Base-by-base conservation (phyloP, 2,797 vertebrate genomes). In the Rhinophrynus dorsalis region DNA sequence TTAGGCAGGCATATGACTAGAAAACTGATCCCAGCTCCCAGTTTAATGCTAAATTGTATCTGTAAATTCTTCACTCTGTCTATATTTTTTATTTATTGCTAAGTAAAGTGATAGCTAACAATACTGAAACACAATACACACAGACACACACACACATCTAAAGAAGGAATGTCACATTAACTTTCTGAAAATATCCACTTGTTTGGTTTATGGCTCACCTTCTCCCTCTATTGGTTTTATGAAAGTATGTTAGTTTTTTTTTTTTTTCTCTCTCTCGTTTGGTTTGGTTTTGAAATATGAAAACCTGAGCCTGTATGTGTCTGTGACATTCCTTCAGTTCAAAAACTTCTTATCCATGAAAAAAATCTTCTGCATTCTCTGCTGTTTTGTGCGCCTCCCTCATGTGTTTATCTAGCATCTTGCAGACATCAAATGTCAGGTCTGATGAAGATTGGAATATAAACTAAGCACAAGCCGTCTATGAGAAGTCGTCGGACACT, bases 161-260 rank as follows among this genome's bases (percentile, higher is more conserved):
- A 23, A 8, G 50, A 42, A 26, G 24, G 24, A 50, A 51, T 45
- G 45, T 45, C 33, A 59, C 42, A 27, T 44, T 27, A 24, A 27
- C 54, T 7, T 21, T 37, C 26, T 3, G n/a, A 9, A 40, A 57
- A 38, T 37, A 71, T 57, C 42, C 18, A 12, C 9, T 20, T 13
- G 32, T 50, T 63, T 45, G 21, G 32, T 50, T 35, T 51, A 17
- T 44, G 30, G 32, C 69, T 73, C 62, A 59, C 20, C 62, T 73
- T 73, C 69, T 73, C 69, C 62, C 61, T 66, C 69, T 73, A 66
- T 65, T 65, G 69, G 61, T 44, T 60, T 65, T 44, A 21, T 26
- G 59, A 12, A 65, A 65, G 56, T 47, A 65, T 58, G 26, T 51
- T 10, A 13, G 3, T 26, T 29, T 47, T 13, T 21, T 45, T 33